Percentiles rank a stretch among this genome's conserved stretches.
Evolutionary conservation across 2,888 invertebrate genomes (phyloP).

Genomic region (Scaptomyza parva): DNA sequence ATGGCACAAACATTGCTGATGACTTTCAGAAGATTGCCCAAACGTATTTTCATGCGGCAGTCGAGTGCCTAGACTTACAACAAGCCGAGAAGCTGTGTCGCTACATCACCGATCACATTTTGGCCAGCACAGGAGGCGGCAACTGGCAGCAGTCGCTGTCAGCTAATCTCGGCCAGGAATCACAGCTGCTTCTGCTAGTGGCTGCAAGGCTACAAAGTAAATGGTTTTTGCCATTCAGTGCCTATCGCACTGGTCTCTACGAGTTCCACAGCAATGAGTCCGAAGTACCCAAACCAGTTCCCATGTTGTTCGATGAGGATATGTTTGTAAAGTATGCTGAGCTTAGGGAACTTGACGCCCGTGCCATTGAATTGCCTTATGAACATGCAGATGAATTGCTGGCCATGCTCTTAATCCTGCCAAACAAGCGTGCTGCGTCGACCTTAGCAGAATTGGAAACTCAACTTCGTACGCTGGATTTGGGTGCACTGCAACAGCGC

Average conservation of each 20-base stretch:
- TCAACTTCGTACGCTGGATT: constrained; percentile 87
- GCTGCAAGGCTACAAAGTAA: constrained; percentile 74
- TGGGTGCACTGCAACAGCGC: constrained; percentile 86
- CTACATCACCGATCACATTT: constrained; percentile 55
- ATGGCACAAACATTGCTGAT: constrained; percentile 56
- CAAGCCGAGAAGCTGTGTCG: constrained; percentile 86
- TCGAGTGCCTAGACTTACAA: constrained; percentile 86
- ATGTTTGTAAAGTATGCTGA: constrained; percentile 86
- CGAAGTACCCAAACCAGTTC: constrained; percentile 86
- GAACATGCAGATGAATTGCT: constrained; percentile 86
- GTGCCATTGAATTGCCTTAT: constrained; percentile 91
- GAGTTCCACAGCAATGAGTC: constrained; percentile 85
- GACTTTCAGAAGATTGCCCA: constrained; percentile 81
- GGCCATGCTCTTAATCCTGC: constrained; percentile 91
- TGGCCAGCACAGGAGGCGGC: constrained; percentile 56
- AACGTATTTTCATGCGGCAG: constrained; percentile 79
- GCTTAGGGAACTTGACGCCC: constrained; percentile 86
- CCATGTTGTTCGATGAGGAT: constrained; percentile 86
- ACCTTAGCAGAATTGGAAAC: constrained; percentile 87
- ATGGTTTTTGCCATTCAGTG: constrained; percentile 82
- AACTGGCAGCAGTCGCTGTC: constrained; percentile 49
- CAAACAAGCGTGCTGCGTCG: constrained; percentile 87
- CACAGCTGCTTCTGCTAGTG: constrained; percentile 61
- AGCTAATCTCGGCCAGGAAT: constrained; percentile 16
- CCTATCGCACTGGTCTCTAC: constrained; percentile 79